Base-by-base conservation (phyloP, 1,140 invertebrate species). In the Meteorus sp. region DNA sequence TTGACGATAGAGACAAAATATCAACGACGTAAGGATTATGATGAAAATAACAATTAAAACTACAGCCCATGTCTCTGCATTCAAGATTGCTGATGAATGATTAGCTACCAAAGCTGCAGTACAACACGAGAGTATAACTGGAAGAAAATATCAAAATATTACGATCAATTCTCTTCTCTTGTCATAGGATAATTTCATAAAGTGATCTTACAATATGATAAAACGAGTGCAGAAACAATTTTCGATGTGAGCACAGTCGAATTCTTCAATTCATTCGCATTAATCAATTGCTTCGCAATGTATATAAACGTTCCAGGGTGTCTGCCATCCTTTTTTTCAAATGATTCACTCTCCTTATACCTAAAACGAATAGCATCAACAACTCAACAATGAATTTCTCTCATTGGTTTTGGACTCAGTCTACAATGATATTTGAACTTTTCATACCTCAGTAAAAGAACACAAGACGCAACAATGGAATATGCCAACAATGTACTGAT, bases 401-500 rank as follows among this genome's bases (percentile, higher is more conserved):
- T n/a, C n/a, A n/a, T n/a, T n/a, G n/a, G n/a, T n/a, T n/a, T 17
- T 39, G 15, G n/a, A n/a, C n/a, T n/a, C n/a, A n/a, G n/a, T n/a
- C n/a, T n/a, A n/a, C n/a, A n/a, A n/a, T n/a, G n/a, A n/a, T n/a
- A n/a, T n/a, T n/a, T n/a, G n/a, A n/a, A n/a, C n/a, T n/a, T n/a
- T n/a, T 64, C 55, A 73, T 81, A 88, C 80, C 86, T 79, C 44
- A 94, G 77, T 64, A 93, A 81, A 4, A 94, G 79, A 0, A 94
- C 89, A 73, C 88, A 92, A 9, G 86, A 82, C n/a, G 89, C 89
- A 4, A 94, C 92, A 63, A 93, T 86, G 0, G 89, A 89, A 73
- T 94, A 94, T 11, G 92, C 91, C 53, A 93, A 71, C 2, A 94
- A 72, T 1, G 91, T 93, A 37, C 91, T 91, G 67, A 94, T 93